Base-by-base conservation (phyloP, 2,888 invertebrate genomes). In the Strigamia transsilvanica region DNA sequence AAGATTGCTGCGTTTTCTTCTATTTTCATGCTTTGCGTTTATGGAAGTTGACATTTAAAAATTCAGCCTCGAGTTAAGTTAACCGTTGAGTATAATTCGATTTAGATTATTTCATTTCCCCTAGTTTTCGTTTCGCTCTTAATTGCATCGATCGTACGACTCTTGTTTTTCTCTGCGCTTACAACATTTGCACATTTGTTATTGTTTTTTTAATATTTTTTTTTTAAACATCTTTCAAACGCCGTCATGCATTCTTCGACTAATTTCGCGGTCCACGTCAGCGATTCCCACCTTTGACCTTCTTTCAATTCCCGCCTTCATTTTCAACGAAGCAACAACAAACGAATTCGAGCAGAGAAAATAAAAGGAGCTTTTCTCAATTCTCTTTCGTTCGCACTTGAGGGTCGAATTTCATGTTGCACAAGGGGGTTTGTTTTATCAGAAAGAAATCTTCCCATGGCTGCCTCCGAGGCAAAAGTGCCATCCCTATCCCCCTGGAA, bases 321-420 rank as follows among this genome's bases (percentile, higher is more conserved):
- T n/a, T 46, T 56, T 32, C 27, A 73, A 73, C 73, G 32, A 27
- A 73, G 27, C 32, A 27, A 73, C 73, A 73, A 73, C 73, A 73
- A 73, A 73, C 32, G 73, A 73, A 73, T 73, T 73, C 32, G 73
- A 61, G 73, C 5, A 2, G 1, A 56, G 56, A 21, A 56, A 56
- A 56, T 73, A 73, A 32, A 32, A 32, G n/a, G 27, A 73, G 73
- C 73, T 73, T 73, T 73, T 73, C 73, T 32, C 73, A 73, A 32
- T 73, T 73, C 73, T 73, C 73, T n/a, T 73, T 73, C 73, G 32
- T 27, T 73, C 73, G 27, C 73, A 73, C 73, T 73, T 27, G 73
- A 73, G 73, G 27, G 73, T 73, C 73, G 73, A 73, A 73, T 73
- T 73, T 73, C 73, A n/a, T 73, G 73, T 73, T 73, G 73, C 73